Percentiles rank a stretch among this genome's conserved stretches.
Conservation (phyloP, 2,888 invertebrate species). For the Ariolimax columbianus region DNA sequence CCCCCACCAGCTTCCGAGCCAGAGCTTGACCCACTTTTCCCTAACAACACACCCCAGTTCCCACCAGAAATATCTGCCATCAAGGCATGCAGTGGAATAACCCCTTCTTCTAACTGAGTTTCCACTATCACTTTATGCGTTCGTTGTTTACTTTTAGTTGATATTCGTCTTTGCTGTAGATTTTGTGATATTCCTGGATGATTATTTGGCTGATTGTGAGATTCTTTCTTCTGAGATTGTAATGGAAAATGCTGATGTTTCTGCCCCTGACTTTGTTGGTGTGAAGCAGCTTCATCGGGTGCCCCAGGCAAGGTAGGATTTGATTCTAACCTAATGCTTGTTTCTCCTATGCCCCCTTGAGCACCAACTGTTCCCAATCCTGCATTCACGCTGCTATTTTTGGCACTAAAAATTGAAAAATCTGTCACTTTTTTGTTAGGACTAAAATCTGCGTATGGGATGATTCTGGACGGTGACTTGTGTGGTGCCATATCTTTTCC, state of each 20-base stretch:
- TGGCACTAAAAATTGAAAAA: constrained; percentile 69
- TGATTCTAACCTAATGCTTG: constrained; percentile 9
- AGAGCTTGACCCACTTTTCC: constrained; percentile 49
- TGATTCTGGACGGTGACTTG: neutral
- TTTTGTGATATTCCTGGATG: neutral
- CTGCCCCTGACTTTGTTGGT: constrained; percentile 9
- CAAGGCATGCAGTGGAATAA: constrained; percentile 33
- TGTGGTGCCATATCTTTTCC: neutral
- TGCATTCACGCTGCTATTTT: constrained; percentile 18
- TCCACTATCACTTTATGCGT: constrained; percentile 55
- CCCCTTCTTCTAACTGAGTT: constrained; percentile 39
- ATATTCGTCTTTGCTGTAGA: neutral
- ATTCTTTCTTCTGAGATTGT: constrained; percentile 6
- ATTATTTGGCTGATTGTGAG: constrained; percentile 12
- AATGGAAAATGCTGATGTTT: constrained; percentile 5
- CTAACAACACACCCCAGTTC: constrained; percentile 49
- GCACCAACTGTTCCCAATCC: constrained; percentile 12
- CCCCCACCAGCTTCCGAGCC: constrained; percentile 43
- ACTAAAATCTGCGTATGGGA: constrained; percentile 20
- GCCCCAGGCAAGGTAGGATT: constrained; percentile 35
- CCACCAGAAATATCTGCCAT: constrained; percentile 52
- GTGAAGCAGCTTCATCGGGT: constrained; percentile 11
- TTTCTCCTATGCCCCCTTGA: constrained; percentile 7
- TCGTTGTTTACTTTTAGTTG: constrained; percentile 31
- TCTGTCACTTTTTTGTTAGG: constrained; percentile 54